A percentile compares a stretch with the other conserved stretches of the same genome.
These are phyloP conservation scores for Platycheirus rosarum DNA, from an alignment of 2,888 invertebrate genomes.

Conservation along the genomic window DNA sequence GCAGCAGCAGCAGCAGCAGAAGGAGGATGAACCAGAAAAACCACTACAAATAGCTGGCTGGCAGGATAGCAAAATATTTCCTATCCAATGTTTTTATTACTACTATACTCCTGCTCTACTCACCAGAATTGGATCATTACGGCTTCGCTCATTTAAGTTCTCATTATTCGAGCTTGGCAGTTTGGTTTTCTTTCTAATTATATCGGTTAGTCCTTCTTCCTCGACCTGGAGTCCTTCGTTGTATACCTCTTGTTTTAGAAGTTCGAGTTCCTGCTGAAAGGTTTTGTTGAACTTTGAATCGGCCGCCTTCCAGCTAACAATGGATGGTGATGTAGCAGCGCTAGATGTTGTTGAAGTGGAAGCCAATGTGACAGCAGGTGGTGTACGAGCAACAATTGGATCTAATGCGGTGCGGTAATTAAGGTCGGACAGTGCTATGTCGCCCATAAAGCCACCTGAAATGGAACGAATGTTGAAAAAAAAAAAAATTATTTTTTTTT, in stretches of 20 bases:
- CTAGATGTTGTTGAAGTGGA: constrained; percentile 51
- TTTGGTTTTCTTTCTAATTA: constrained; percentile 88
- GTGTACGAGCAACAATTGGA: constrained; percentile 76
- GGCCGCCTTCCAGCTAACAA: constrained; percentile 73
- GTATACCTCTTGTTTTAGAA: constrained; percentile 91
- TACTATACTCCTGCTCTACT: constrained; percentile 74
- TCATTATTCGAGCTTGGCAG: constrained; percentile 84
- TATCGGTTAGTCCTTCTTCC: constrained; percentile 91
- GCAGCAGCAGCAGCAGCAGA: neutral
- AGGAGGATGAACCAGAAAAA: neutral
- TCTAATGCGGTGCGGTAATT: constrained; percentile 80
- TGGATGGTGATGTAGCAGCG: constrained; percentile 43
- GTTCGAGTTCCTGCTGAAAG: constrained; percentile 90
- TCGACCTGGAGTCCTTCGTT: constrained; percentile 92
- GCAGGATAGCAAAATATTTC: constrained; percentile 34
- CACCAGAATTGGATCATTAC: constrained; percentile 78
- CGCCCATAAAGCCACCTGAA: constrained; percentile 91
- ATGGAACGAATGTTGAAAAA: constrained; percentile 78
- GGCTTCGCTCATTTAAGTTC: constrained; percentile 81
- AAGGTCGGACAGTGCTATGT: constrained; percentile 89
- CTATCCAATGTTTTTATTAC: constrained; percentile 25
- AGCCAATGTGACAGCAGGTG: constrained; percentile 57
- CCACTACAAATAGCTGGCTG: constrained; percentile 18
- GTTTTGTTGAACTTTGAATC: constrained; percentile 85
- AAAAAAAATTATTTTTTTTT: constrained; percentile 23